phyloP scores from a whole-genome alignment of 2,888 invertebrate genomes.

The Electrophaes corylata region DNA sequence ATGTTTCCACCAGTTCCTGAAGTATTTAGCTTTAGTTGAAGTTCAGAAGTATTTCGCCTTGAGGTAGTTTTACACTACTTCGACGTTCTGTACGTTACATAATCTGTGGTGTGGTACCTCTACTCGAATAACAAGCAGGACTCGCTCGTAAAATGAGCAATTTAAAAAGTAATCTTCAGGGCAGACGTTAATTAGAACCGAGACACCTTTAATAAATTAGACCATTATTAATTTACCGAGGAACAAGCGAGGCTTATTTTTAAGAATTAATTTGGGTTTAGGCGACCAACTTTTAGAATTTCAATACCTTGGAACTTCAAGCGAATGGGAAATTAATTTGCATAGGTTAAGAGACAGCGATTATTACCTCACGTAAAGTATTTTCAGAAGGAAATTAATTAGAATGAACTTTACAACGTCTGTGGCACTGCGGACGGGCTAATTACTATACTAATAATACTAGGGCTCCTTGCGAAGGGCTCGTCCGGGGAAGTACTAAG shows the following conservation, averaged over 20 bases:
- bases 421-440: too few species aligned
- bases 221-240: constrained; percentile 48
- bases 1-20: too few species aligned
- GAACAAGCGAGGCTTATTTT: constrained; percentile 33
- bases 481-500: too few species aligned
- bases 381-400: too few species aligned
- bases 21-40: not conserved
- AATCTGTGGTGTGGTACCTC: constrained; percentile 8
- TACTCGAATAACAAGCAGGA: constrained; percentile 30
- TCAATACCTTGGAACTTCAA: constrained; percentile 7
- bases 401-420: too few species aligned
- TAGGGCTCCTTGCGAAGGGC: too few species aligned
- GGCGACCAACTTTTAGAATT: constrained; percentile 28
- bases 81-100: not conserved
- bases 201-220: constrained; percentile 49
- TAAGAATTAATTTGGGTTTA: constrained; percentile 39
- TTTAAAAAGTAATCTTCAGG: constrained; percentile 41
- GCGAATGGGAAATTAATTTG: constrained; percentile 6
- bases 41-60: not conserved
- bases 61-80: not conserved
- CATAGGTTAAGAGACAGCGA: not conserved
- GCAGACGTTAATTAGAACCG: constrained; percentile 44
- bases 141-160: constrained; percentile 37
- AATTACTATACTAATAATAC: too few species aligned
- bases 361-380: not conserved